Conservation (phyloP, 2,888 invertebrate species). For the Mesoligia furuncula region DNA sequence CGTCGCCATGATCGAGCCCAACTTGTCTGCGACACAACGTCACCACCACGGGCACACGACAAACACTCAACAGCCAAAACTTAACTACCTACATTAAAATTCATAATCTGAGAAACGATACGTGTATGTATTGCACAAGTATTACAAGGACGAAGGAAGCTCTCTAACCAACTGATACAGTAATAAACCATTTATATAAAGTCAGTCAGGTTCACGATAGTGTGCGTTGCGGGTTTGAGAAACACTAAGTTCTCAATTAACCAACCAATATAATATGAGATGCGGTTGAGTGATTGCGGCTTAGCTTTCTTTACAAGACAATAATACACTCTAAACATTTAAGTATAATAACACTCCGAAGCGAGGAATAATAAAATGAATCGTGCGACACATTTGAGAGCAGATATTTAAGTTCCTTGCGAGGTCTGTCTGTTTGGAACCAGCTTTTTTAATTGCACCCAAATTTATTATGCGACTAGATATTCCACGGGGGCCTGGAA, state of each 20-base stretch:
- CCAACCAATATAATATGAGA: slow-evolving; percentile 54
- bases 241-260: slow-evolving; percentile 33
- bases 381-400: slow-evolving; percentile 48
- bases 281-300: slow-evolving; percentile 31
- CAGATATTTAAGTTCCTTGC: slow-evolving; percentile 22
- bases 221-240: slow-evolving; percentile 43
- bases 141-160: slow-evolving; percentile 1
- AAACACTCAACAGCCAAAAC: slow-evolving; percentile 11
- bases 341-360: slow-evolving; percentile 42
- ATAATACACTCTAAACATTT: slow-evolving; percentile 35
- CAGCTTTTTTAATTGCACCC: slow-evolving; percentile 56
- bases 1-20: neutral
- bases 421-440: slow-evolving; percentile 18
- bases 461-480: slow-evolving; percentile 70
- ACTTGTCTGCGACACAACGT: neutral
- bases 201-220: slow-evolving; percentile 29
- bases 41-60: neutral
- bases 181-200: slow-evolving; percentile 6
- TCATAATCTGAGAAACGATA: slow-evolving; percentile 9
- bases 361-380: slow-evolving; percentile 35
- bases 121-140: slow-evolving; percentile 37
- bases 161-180: slow-evolving; percentile 8
- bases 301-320: slow-evolving; percentile 23
- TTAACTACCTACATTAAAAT: neutral
- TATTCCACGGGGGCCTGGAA: slow-evolving; percentile 49